Percentiles rank a stretch among this genome's conserved stretches.
Evolutionary conservation across 2,113 vertebrate species (phyloP).

Genomic region (Panthera leo): DNA sequence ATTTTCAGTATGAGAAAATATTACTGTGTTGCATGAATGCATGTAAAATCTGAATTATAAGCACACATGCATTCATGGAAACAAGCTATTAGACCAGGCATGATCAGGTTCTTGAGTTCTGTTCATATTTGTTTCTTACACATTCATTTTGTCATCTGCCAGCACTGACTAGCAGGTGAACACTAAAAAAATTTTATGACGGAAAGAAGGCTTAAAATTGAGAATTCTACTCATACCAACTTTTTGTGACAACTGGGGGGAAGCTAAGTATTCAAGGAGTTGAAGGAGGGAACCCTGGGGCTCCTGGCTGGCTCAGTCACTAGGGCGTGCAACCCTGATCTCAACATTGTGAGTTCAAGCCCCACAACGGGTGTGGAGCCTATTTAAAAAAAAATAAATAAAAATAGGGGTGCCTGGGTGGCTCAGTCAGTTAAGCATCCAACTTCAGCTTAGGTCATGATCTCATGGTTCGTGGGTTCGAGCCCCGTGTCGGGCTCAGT

Average conservation of each 20-base stretch:
- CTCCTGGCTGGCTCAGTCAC: background rate
- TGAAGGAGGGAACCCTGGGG: background rate
- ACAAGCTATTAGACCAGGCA: background rate
- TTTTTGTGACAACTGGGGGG: background rate
- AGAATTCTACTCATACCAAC: background rate
- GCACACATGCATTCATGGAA: background rate
- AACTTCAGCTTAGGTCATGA: no score
- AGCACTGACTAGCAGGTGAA: background rate
- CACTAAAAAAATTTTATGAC: background rate
- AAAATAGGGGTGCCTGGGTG: no score
- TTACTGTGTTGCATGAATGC: background rate
- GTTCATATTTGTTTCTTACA: background rate
- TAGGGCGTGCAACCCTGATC: background rate
- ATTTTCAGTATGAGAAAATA: background rate
- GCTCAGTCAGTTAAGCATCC: no score
- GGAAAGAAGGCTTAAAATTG: background rate
- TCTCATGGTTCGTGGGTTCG: no score
- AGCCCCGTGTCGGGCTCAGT: no score
- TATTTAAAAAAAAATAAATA: background rate
- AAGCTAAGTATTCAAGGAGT: background rate
- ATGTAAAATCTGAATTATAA: background rate
- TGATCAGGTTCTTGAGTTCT: background rate
- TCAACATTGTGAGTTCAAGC: background rate
- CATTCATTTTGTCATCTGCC: background rate
- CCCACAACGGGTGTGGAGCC: background rate